Evolutionary conservation across 1,140 invertebrate genomes (phyloP), one percentile per base, ranked within the genome.

Genomic region (Drosophila melanica): DNA sequence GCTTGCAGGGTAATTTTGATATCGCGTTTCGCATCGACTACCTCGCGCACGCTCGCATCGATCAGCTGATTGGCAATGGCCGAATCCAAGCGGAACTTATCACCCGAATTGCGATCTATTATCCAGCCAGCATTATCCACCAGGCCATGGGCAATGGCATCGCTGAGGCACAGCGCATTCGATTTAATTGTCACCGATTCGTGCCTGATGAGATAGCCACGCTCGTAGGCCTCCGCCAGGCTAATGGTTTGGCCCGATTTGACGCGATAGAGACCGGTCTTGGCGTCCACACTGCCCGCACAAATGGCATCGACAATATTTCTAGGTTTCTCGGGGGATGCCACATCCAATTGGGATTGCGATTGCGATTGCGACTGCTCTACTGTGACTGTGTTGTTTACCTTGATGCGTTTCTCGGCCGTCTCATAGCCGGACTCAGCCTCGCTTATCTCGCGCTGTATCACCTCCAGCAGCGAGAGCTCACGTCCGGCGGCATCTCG

Each of bases 381-480:
- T 93, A 85, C 69, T 70, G 94, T 92, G 73, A 92, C 90, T 77
- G 93, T 93, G 53, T 93, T 93, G 92, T 93, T 95, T 96, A 96
- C 96, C 96, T 96, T 96, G 62, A 96, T 94, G 92, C 95, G 93
- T 90, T 96, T 96, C 84, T 96, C 95, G 9, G 94, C 93, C 57
- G 94, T 93, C 79, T 95, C 93, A 91, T 94, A 92, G 57, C 95
- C 95, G 82, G 95, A 95, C 90, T 98, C 96, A 1, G 97, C 95
- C 87, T 98, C 97, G 89, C 95, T 96, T 14, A 99, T 93, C 90
- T 98, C 97, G 80, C 95, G 94, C 90, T 97, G 97, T 72, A 98
- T 98, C 3, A 97, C 97, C 93, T 98, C 96, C 60, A 98, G 89
- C 48, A 98, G 93, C 7, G 96, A 97, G n/a, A 97, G 93, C 82